Base-by-base conservation (phyloP, 2,113 vertebrate genomes). In the Myotis brandtii region DNA sequence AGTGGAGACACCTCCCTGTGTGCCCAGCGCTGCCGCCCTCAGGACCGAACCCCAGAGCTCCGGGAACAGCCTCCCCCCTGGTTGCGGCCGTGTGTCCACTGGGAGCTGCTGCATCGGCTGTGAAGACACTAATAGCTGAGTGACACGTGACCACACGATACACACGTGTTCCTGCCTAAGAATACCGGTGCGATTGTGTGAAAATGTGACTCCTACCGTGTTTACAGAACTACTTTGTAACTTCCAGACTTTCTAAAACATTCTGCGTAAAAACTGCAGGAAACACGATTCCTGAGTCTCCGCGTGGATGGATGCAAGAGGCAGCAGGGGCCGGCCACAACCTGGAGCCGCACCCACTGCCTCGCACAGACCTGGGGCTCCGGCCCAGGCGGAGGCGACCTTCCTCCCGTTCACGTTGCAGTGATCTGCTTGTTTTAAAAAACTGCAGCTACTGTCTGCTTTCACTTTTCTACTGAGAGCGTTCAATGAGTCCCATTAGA, bases 221-320 rank as follows among this genome's bases (percentile, higher is more conserved):
- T 98, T 98, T 97, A 98, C 94, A 96, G 89, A 97, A 98, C 93
- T 95, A 88, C 93, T 97, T 97, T 96, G 76, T 93, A 90, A 87
- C 67, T 97, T 98, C 69, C 56, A 70, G 80, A 13, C 70, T 73
- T 97, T 96, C 95, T 90, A 96, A 96, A 83, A 95, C 87, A 90
- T 98, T 96, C 96, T 97, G 89, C 90, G 69, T 95, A 73, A 80
- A 96, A 95, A 96, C 48, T 72, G 1, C 82, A 11, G 50, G 77
- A 94, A 67, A 59, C 32, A 23, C 88, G 82, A 50, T 86, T 90
- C 95, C 66, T 17, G 75, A 85, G 89, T 90, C 95, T 97, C 96
- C 97, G 96, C 93, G 9, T 83, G 95, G 67, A 64, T 27, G 69
- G 11, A 5, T 0, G 9, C 23, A 1, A 5, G 27, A 67, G 85